phyloP scores from a whole-genome alignment of 2,797 vertebrate species.

The Pseudotriccus pelzelni region DNA sequence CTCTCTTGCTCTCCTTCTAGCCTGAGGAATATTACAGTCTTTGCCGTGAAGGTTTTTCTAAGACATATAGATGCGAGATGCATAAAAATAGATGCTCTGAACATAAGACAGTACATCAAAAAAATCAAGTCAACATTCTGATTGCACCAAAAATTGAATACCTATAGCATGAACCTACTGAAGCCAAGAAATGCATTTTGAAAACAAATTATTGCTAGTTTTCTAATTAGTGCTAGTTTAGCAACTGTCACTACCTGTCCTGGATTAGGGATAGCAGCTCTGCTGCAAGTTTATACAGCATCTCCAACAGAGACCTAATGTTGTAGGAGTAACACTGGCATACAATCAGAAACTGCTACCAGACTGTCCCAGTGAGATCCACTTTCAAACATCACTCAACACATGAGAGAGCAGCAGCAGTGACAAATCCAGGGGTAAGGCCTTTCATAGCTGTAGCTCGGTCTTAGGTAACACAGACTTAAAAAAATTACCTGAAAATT shows the following conservation, averaged over 20 bases:
- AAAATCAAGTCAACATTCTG: fast-evolving
- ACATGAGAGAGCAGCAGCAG: not conserved
- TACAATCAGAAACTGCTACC: fast-evolving
- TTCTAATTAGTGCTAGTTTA: not conserved
- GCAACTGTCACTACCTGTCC: not conserved
- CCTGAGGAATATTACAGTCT: not conserved
- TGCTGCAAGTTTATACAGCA: not conserved
- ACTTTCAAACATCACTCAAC: not conserved
- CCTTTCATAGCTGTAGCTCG: not conserved
- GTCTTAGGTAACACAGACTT: not conserved
- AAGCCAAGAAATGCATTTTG: not conserved
- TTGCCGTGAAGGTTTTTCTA: not conserved
- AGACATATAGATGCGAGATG: not conserved
- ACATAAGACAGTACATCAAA: not conserved
- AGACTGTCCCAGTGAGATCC: fast-evolving
- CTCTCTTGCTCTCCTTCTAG: not conserved
- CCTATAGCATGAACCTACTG: fast-evolving
- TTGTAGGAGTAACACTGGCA: not conserved
- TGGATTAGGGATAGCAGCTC: not conserved
- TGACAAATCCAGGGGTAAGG: not conserved
- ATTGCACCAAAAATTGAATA: not conserved
- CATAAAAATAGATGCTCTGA: not conserved
- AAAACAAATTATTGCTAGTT: not conserved
- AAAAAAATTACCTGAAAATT: not conserved
- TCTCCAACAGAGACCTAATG: not conserved